phyloP scores from a whole-genome alignment of 2,797 vertebrate species.

The Chaenodraco wilsoni region DNA sequence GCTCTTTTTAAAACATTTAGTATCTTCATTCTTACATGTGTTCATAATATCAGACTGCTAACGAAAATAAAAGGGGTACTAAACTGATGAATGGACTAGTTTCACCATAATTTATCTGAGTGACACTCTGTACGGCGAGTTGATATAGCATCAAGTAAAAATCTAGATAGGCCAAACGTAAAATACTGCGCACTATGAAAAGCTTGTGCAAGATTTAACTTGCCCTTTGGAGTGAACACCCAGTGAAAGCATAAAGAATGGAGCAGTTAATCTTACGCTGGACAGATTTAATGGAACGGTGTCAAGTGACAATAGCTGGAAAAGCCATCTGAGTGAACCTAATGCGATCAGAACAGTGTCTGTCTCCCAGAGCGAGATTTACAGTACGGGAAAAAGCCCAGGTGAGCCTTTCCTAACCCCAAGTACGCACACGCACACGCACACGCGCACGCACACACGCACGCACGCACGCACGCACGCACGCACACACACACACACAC shows the following conservation, averaged over 20 bases:
- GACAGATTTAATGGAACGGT: conserved; percentile 88
- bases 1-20: neutral
- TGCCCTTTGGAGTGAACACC: conserved; percentile 65
- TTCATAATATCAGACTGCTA: conserved; percentile 14
- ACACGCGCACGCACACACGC: conserved; percentile 1
- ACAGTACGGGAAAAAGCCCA: conserved; percentile 57
- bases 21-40: neutral
- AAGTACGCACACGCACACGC: neutral
- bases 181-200: conserved; percentile 59
- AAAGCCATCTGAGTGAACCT: conserved; percentile 84
- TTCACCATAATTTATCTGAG: conserved; percentile 33
- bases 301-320: conserved; percentile 86
- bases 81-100: conserved; percentile 40
- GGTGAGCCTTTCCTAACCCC: conserved; percentile 59
- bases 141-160: conserved; percentile 61
- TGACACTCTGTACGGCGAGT: conserved; percentile 32
- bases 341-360: conserved; percentile 72
- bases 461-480: too few species aligned
- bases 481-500: too few species aligned
- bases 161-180: conserved; percentile 38
- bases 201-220: conserved; percentile 71
- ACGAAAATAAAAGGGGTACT: conserved; percentile 12
- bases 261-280: conserved; percentile 84
- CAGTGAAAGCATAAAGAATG: conserved; percentile 74
- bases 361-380: conserved; percentile 67